Conservation (phyloP, 2,797 vertebrate species). For the Danionella dracula region DNA sequence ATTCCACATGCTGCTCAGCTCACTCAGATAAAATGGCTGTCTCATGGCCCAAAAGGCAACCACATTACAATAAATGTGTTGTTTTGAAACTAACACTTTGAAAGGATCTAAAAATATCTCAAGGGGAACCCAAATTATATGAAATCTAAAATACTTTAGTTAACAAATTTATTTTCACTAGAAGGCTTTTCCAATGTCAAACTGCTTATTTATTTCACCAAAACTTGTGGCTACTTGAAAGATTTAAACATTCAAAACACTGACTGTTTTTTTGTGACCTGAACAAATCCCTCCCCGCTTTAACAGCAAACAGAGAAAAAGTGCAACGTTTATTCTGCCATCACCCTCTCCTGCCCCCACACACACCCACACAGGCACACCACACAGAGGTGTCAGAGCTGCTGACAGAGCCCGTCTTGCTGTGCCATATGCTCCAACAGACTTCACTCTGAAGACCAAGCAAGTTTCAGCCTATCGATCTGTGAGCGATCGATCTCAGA, state of each 20-base stretch:
- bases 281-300: slow-evolving; percentile 45
- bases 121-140: too few relatives aligned
- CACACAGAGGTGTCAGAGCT: slow-evolving; percentile 43
- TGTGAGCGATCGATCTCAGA: slow-evolving; percentile 7
- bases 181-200: background rate
- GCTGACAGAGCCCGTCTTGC: slow-evolving; percentile 53
- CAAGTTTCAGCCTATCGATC: slow-evolving; percentile 19
- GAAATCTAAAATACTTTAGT: too few relatives aligned
- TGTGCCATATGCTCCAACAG: slow-evolving; percentile 52
- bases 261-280: slow-evolving; percentile 49
- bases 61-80: too few relatives aligned
- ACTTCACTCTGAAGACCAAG: slow-evolving; percentile 20
- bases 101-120: too few relatives aligned
- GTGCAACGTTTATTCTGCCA: slow-evolving; percentile 40
- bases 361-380: too few relatives aligned
- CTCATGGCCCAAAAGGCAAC: too few relatives aligned
- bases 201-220: background rate
- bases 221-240: slow-evolving; percentile 2
- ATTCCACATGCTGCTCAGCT: slow-evolving; percentile 27
- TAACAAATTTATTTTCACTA: too few relatives aligned
- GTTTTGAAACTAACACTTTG: too few relatives aligned
- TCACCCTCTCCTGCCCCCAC: slow-evolving; percentile 24
- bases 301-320: slow-evolving; percentile 12
- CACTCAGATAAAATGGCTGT: slow-evolving; percentile 3
- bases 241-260: slow-evolving; percentile 28